These are phyloP conservation scores for Struthio camelus DNA, from an alignment of 2,113 vertebrate genomes.

Conservation along the genomic window DNA sequence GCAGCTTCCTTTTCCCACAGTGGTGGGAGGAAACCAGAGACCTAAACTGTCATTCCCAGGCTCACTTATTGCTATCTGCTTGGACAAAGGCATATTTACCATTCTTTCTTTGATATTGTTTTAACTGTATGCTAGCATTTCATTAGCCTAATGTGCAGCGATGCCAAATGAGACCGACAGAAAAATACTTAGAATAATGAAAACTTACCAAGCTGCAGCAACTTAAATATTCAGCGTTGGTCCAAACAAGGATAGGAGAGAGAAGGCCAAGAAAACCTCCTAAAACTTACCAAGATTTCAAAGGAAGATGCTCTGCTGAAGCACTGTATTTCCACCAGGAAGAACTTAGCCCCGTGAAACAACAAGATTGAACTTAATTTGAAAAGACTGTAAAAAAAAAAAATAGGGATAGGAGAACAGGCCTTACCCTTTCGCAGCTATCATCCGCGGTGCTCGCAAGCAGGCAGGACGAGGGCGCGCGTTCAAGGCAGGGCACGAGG, in stretches of 20 bases:
- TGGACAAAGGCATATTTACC: slow-evolving; percentile 3
- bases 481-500: not conserved
- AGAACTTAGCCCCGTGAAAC: not conserved
- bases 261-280: not conserved
- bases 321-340: not conserved
- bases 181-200: not conserved
- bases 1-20: slow-evolving; percentile 54
- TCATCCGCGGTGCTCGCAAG: rapidly evolving
- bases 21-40: slow-evolving; percentile 28
- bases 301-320: not conserved
- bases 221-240: not conserved
- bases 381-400: not conserved
- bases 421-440: not conserved
- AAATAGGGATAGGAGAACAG: not conserved
- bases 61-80: not conserved
- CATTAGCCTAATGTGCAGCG: not conserved
- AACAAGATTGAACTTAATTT: not conserved
- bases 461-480: not conserved
- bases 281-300: not conserved
- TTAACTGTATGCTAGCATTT: not conserved
- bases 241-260: not conserved
- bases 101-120: not conserved
- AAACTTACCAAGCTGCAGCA: not conserved
- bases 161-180: not conserved
- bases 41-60: not conserved